A percentile compares a stretch with the other conserved stretches of the same genome.
Conservation (phyloP, 2,113 vertebrate species). For the Terrapene triunguis region DNA sequence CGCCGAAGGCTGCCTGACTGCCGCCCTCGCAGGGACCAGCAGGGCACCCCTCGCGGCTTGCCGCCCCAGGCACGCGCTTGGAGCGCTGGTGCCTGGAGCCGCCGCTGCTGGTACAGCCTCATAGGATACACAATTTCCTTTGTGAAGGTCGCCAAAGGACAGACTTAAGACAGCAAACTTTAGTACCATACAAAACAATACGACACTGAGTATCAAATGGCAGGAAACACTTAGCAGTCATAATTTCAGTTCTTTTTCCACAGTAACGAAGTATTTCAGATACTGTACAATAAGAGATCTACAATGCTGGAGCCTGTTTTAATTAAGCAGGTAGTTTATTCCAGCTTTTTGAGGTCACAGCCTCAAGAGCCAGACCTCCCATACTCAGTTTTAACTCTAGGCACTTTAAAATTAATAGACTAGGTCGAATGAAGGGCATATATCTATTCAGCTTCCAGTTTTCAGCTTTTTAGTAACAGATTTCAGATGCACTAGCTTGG, state of each 20-base stretch:
- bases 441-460: not conserved
- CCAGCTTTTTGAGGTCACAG: not conserved
- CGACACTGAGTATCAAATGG: not conserved
- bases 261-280: not conserved
- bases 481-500: conserved; percentile 2
- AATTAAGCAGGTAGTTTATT: conserved; percentile 15
- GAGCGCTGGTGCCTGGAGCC: no score
- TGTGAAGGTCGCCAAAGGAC: not conserved
- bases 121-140: not conserved
- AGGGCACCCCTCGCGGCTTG: no score
- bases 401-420: not conserved
- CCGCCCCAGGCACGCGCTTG: no score
- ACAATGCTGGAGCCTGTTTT: not conserved
- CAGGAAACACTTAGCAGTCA: not conserved
- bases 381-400: not conserved
- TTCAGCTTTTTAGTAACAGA: conserved; percentile 9
- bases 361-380: not conserved
- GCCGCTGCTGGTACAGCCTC: not conserved
- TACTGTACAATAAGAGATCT: not conserved
- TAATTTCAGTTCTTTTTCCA: not conserved
- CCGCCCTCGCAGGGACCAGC: no score
- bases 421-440: not conserved
- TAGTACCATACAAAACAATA: not conserved
- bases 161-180: not conserved
- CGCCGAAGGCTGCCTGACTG: no score